Base-by-base conservation (phyloP, 2,888 invertebrate genomes). In the Clostera curtula region DNA sequence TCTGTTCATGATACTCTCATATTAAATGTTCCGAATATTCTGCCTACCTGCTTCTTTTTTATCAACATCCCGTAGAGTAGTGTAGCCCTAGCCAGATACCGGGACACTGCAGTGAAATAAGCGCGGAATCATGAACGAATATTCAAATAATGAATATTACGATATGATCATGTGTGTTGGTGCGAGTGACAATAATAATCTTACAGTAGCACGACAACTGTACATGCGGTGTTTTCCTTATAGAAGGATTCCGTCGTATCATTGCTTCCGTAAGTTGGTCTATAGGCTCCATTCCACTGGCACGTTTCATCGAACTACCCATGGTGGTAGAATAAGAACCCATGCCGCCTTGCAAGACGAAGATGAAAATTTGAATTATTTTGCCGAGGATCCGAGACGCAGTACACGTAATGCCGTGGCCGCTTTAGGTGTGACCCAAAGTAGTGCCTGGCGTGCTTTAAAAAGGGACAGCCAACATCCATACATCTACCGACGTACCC, bases 391-490 rank as follows among this genome's bases (percentile, higher is more conserved):
- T 11, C 20, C 20, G 3, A 20, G 10, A 4, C 5, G 10, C 2
- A 30, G 30, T 7, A 26, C 23, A 7, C 4, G 22, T n/a, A 7
- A 25, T 6, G 23, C 25, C 9, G 22, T 19, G 5, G 9, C 10
- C 6, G 22, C 11, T 3, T 24, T 30, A 7, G 22, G 18, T 7
- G 24, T 26, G 1, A 14, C 12, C 2, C 19, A 23, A 9, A 22
- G 9, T 18, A 17, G 9, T 2, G 30, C 18, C 11, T 25, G 30
- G 23, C 17, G 18, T 6, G n/a, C 25, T 1, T 16, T 29, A 2
- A 14, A 29, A 8, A 9, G 20, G 13, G 25, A 18, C 6, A 21
- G 25, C 5, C 12, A 23, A 19, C 26, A 31, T 11, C 31, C 31
- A 1, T 31, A 18, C 12, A 25, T 23, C 19, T 19, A 26, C 9